phyloP scores from a whole-genome alignment of 2,888 invertebrate genomes.

The Lasioglossum calceatum region DNA sequence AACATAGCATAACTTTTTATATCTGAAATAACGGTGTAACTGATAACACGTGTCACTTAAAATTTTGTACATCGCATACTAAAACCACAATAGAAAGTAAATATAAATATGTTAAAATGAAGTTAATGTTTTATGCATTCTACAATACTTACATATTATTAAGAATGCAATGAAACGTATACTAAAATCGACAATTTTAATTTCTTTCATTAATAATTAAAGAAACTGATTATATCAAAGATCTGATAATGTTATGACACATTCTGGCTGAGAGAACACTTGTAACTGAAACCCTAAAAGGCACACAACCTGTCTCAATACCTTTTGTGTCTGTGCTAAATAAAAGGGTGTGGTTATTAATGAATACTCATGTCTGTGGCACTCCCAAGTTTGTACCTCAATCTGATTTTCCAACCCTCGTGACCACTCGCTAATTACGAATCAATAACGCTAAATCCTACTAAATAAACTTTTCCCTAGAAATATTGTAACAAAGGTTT shows the following conservation, averaged over 20 bases:
- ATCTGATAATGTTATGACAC: slow-evolving; percentile 14
- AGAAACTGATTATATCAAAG: slow-evolving; percentile 16
- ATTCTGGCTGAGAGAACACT: slow-evolving; percentile 22
- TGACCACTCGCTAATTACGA: slow-evolving; percentile 42
- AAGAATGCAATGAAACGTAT: slow-evolving; percentile 9
- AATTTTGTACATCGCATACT: not conserved
- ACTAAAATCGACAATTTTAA: slow-evolving; percentile 19
- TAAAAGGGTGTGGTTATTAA: slow-evolving; percentile 76
- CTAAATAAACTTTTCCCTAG: slow-evolving; percentile 19
- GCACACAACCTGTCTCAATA: slow-evolving; percentile 22
- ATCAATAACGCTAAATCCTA: slow-evolving; percentile 56
- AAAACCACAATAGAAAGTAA: not conserved
- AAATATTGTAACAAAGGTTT: slow-evolving; percentile 43
- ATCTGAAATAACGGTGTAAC: not conserved
- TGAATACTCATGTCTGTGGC: slow-evolving; percentile 70
- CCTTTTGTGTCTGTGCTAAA: slow-evolving; percentile 40
- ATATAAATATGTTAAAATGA: slow-evolving; percentile 5
- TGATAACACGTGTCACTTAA: slow-evolving; percentile 13
- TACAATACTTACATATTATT: slow-evolving; percentile 40
- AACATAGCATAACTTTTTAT: slow-evolving; percentile 11
- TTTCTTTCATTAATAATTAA: slow-evolving; percentile 13
- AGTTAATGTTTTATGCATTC: slow-evolving; percentile 5
- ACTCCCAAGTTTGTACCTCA: slow-evolving; percentile 75
- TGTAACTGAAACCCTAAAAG: slow-evolving; percentile 53
- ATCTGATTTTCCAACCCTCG: slow-evolving; percentile 30